A percentile compares a stretch with the other conserved stretches of the same genome.
Conservation (phyloP, 2,113 vertebrate genomes). For the Clupea harengus region DNA sequence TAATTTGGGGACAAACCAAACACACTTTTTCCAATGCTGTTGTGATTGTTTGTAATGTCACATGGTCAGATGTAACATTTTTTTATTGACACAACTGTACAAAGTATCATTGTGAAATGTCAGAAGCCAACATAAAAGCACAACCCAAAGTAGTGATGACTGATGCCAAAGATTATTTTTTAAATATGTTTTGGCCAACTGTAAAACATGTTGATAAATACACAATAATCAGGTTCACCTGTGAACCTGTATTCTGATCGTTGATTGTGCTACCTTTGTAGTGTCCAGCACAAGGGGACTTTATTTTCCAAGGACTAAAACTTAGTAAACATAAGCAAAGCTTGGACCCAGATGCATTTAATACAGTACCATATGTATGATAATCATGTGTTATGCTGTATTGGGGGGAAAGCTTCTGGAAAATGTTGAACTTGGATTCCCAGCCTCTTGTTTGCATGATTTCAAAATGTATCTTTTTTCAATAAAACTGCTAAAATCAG, state of each 20-base stretch:
- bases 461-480: constrained; percentile 49
- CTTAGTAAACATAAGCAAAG: constrained; percentile 1
- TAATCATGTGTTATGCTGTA: constrained; percentile 55
- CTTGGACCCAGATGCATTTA: background rate
- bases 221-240: constrained; percentile 29
- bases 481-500: constrained; percentile 51
- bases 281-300: constrained; percentile 4
- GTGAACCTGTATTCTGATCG: constrained; percentile 32
- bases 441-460: constrained; percentile 68
- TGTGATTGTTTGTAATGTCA: constrained; percentile 12
- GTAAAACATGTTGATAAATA: constrained; percentile 22
- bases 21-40: background rate
- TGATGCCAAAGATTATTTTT: constrained; percentile 20
- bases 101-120: constrained; percentile 50
- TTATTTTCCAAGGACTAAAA: constrained; percentile 20
- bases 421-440: constrained; percentile 28
- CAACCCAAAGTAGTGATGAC: background rate
- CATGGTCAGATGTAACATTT: background rate
- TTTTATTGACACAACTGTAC: constrained; percentile 46
- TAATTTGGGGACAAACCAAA: background rate
- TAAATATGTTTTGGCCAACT: constrained; percentile 30
- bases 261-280: constrained; percentile 30
- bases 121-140: constrained; percentile 39
- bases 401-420: constrained; percentile 39
- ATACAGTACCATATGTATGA: constrained; percentile 42